Evolutionary conservation across 2,113 vertebrate species (phyloP).

Genomic region (Kryptolebias marmoratus): DNA sequence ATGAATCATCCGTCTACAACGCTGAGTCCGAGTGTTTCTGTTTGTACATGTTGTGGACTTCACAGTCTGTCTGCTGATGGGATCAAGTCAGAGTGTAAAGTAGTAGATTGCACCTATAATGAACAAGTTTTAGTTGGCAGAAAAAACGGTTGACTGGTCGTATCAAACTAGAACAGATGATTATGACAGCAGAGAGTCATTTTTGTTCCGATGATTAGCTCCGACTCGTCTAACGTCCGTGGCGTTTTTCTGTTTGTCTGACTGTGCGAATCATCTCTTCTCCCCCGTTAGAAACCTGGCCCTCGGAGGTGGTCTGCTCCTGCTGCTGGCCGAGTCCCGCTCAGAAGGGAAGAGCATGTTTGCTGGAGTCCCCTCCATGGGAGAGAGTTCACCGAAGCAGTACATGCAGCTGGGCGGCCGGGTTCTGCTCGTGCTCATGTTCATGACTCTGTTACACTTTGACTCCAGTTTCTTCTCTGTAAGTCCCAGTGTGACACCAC

Average conservation of each 20-base stretch:
- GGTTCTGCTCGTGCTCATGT: constrained; percentile 96
- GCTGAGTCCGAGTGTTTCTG: neutral
- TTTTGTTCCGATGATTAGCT: neutral
- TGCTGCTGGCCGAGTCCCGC: constrained; percentile 94
- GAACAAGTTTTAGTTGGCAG: neutral
- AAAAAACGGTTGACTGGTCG: neutral
- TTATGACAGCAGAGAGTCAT: neutral
- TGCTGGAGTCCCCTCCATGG: constrained; percentile 94
- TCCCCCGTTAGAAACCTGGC: constrained; percentile 87
- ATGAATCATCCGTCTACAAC: constrained; percentile 16
- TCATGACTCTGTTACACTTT: constrained; percentile 98
- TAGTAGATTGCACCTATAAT: neutral
- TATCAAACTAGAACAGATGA: neutral
- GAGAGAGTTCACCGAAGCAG: constrained; percentile 96
- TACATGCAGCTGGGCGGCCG: constrained; percentile 98
- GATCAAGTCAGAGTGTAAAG: neutral
- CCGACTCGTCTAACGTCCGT: neutral
- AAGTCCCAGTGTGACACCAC: constrained; percentile 64
- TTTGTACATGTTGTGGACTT: constrained; percentile 14
- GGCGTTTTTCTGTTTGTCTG: neutral
- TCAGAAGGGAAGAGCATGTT: constrained; percentile 99
- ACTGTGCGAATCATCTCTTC: neutral
- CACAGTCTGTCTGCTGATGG: neutral
- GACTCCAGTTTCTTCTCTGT: constrained; percentile 94
- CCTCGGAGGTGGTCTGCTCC: constrained; percentile 91